Conservation (phyloP, 2,113 vertebrate genomes). For the Sinocyclocheilus anophthalmus region DNA sequence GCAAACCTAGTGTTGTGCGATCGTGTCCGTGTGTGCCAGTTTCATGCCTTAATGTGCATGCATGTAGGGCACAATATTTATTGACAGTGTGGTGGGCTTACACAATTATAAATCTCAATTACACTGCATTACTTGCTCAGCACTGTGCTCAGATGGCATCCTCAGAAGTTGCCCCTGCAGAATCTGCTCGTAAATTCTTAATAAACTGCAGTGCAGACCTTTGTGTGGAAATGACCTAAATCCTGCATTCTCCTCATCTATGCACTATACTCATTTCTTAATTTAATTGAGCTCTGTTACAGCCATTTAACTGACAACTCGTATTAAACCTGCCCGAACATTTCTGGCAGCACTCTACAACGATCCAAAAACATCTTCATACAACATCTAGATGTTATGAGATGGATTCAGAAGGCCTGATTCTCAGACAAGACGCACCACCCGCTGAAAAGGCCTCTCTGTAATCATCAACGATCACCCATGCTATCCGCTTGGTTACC, state of each 20-base stretch:
- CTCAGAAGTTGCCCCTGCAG: constrained; percentile 65
- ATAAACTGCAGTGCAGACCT: constrained; percentile 80
- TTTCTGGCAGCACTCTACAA: too few species aligned
- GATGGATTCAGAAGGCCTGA: too few species aligned
- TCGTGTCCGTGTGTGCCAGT: constrained; percentile 6
- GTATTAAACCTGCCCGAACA: too few species aligned
- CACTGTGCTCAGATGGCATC: constrained; percentile 62
- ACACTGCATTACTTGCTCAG: constrained; percentile 74
- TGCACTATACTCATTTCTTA: constrained; percentile 65
- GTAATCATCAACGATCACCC: too few species aligned
- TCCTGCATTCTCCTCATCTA: constrained; percentile 66
- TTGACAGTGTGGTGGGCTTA: constrained; percentile 57
- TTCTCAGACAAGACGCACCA: too few species aligned
- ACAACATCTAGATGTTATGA: too few species aligned
- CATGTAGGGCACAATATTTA: constrained; percentile 62
- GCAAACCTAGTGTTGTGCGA: constrained; percentile 33
- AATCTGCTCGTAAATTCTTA: constrained; percentile 76
- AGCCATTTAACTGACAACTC: too few species aligned
- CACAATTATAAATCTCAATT: constrained; percentile 77
- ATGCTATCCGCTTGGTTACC: too few species aligned
- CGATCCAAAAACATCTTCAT: too few species aligned
- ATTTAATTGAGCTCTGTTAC: constrained; percentile 52
- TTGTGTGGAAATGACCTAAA: constrained; percentile 75
- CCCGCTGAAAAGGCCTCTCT: too few species aligned
- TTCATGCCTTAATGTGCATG: constrained; percentile 33